These are phyloP conservation scores for Girardia tigrina DNA, from an alignment of 2,888 invertebrate species.

Conservation along the genomic window DNA sequence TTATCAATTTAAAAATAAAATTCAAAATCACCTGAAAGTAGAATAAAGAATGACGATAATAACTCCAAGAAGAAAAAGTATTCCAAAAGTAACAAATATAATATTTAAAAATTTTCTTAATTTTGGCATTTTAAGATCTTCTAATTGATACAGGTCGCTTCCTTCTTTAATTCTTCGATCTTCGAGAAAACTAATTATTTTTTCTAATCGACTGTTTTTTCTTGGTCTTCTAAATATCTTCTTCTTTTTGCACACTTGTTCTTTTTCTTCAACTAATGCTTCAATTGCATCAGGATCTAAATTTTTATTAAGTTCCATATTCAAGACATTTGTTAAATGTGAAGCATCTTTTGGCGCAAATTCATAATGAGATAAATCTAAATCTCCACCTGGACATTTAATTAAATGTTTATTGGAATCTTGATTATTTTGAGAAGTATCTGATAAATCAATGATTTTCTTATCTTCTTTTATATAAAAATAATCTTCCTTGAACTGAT, in stretches of 20 bases:
- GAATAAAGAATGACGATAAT: not conserved
- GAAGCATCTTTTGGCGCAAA: slow-evolving; percentile 10
- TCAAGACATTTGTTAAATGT: slow-evolving; percentile 8
- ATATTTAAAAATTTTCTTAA: not conserved
- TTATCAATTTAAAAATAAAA: not conserved
- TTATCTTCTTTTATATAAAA: not conserved
- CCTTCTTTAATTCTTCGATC: slow-evolving; percentile 8
- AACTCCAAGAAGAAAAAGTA: not conserved
- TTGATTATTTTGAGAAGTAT: not conserved
- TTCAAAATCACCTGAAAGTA: not conserved
- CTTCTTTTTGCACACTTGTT: not conserved
- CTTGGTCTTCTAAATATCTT: not conserved
- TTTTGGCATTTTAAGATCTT: slow-evolving; percentile 15
- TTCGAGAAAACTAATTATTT: not conserved
- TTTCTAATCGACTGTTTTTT: slow-evolving; percentile 14
- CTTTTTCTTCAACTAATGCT: not conserved
- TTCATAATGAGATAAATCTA: slow-evolving; percentile 23
- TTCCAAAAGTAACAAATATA: not conserved
- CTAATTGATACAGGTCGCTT: not conserved
- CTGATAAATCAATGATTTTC: not conserved
- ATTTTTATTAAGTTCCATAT: slow-evolving; percentile 4
- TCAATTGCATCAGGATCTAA: slow-evolving; percentile 14
- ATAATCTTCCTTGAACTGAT: not conserved
- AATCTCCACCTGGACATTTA: slow-evolving; percentile 1
- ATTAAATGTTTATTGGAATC: not conserved